These are phyloP conservation scores for Echinarachnius parma DNA, from an alignment of 53 echinoderm and acorn worm genomes.

Conservation along the genomic window DNA sequence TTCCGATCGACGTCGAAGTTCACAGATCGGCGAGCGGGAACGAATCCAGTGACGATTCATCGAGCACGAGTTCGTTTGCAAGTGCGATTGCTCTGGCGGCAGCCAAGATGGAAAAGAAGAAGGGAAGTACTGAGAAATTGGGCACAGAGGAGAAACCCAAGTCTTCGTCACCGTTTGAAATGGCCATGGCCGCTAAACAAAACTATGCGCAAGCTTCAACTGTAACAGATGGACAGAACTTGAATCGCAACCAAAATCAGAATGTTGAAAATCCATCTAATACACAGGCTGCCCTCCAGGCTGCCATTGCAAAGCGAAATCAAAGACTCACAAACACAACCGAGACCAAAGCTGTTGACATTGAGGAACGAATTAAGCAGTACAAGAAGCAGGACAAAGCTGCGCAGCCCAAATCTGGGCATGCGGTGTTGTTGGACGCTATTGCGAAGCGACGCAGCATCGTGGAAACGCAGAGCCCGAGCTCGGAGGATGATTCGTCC, in stretches of 20 bases:
- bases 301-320: constrained; percentile 80
- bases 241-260: constrained; percentile 63
- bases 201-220: constrained; percentile 4
- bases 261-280: constrained; percentile 72
- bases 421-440: constrained; percentile 71
- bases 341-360: constrained; percentile 46
- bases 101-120: constrained; percentile 55
- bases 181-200: constrained; percentile 81
- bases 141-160: constrained; percentile 8
- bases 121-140: no score
- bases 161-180: constrained; percentile 58
- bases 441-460: constrained; percentile 80
- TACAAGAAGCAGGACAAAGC: constrained; percentile 60
- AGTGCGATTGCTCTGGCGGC: constrained; percentile 78
- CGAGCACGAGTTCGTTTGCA: constrained; percentile 54
- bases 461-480: constrained; percentile 63
- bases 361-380: constrained; percentile 75
- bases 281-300: constrained; percentile 62
- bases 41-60: constrained; percentile 32
- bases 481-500: constrained; percentile 60
- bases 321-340: constrained; percentile 49
- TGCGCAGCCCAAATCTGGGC: constrained; percentile 40
- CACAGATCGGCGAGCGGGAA: constrained; percentile 30
- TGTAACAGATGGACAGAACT: constrained; percentile 20
- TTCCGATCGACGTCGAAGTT: constrained; percentile 25